Evolutionary conservation across 2,797 vertebrate genomes (phyloP).

Genomic region (Syngnathus acus): DNA sequence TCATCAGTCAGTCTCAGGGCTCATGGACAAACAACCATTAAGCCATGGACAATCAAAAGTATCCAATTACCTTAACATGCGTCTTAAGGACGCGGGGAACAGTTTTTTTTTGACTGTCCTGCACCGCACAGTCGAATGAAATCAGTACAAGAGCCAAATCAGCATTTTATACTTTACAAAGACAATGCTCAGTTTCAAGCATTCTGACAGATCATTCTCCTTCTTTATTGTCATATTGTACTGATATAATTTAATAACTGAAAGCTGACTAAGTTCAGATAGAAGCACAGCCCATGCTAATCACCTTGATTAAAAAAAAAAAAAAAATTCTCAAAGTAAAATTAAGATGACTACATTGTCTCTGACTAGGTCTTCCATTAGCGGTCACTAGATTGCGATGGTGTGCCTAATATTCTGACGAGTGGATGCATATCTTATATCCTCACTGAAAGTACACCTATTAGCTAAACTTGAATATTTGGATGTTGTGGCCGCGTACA

Average conservation of each 20-base stretch:
- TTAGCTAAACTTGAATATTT: background rate
- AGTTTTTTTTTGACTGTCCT: background rate
- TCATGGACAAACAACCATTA: background rate
- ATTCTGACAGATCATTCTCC: background rate
- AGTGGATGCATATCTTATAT: background rate
- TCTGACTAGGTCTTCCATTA: background rate
- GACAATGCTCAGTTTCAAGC: background rate
- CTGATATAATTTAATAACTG: too few species aligned
- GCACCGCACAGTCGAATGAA: background rate
- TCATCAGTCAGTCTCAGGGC: too few species aligned
- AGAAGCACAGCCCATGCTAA: background rate
- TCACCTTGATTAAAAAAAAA: background rate
- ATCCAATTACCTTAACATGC: background rate
- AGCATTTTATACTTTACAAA: background rate
- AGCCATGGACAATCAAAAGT: background rate
- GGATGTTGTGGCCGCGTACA: background rate
- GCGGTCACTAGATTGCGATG: background rate
- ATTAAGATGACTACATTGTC: background rate
- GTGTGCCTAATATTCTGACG: background rate
- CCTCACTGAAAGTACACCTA: background rate
- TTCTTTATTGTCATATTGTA: background rate
- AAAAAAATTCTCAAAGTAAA: background rate
- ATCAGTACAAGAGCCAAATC: background rate
- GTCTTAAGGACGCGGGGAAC: too few species aligned
- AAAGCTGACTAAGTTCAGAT: too few species aligned